phyloP scores from a whole-genome alignment of 1,140 invertebrate species.

The Neodiprion lecontei region DNA sequence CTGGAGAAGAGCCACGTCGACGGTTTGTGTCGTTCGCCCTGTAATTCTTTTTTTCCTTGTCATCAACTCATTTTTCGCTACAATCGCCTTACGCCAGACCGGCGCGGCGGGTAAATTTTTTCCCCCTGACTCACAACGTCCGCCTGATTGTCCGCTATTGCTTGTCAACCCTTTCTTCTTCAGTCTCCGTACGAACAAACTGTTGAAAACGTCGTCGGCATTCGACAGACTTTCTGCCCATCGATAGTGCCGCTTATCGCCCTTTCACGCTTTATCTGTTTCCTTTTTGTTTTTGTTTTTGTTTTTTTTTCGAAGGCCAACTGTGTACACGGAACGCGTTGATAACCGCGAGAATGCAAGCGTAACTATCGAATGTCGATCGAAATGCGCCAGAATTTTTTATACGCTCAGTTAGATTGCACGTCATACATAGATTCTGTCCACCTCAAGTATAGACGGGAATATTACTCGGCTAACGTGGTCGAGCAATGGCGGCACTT shows the following conservation, averaged over 20 bases:
- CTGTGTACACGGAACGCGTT: neutral
- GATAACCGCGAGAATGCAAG: too few relatives aligned
- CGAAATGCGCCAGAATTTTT: too few relatives aligned
- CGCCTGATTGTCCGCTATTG: neutral
- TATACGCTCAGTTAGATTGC: too few relatives aligned
- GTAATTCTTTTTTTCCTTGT: neutral
- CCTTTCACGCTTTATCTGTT: neutral
- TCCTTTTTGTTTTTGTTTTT: neutral
- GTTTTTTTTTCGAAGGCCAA: neutral
- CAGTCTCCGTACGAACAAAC: neutral
- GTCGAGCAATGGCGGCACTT: too few relatives aligned
- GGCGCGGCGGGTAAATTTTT: neutral
- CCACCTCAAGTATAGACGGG: too few relatives aligned
- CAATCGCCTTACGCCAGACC: too few relatives aligned
- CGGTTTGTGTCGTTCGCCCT: neutral
- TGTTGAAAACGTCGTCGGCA: neutral
- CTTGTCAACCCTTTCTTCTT: neutral
- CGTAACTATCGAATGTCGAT: too few relatives aligned
- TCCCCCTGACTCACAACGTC: neutral
- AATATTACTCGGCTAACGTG: too few relatives aligned
- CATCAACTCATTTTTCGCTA: neutral
- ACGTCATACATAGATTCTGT: too few relatives aligned
- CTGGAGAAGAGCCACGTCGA: too few relatives aligned
- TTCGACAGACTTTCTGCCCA: neutral
- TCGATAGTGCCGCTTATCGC: neutral